phyloP scores from a whole-genome alignment of 2,797 vertebrate species.

The Falco peregrinus region DNA sequence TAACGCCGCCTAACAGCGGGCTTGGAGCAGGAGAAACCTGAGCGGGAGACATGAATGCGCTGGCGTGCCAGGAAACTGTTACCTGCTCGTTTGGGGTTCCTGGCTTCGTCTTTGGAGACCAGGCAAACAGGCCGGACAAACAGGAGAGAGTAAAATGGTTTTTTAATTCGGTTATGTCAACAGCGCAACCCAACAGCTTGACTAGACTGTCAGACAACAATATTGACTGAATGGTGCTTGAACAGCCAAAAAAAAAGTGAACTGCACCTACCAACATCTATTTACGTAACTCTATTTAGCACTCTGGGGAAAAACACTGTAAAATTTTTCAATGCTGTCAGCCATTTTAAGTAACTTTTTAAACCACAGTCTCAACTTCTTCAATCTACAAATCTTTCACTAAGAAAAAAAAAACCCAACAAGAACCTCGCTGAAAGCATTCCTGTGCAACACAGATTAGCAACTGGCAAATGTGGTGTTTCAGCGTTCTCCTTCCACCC shows the following conservation, averaged over 20 bases:
- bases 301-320: neutral
- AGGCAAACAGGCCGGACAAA: neutral
- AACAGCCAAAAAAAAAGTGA: neutral
- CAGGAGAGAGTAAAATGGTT: neutral
- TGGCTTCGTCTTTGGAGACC: neutral
- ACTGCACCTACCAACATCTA: too few species aligned
- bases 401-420: neutral
- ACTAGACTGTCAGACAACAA: neutral
- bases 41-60: fast-evolving
- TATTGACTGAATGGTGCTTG: fast-evolving
- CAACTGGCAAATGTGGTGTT: neutral
- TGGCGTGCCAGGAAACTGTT: fast-evolving
- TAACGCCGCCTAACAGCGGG: fast-evolving
- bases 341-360: neutral
- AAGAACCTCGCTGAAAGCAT: neutral
- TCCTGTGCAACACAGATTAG: fast-evolving
- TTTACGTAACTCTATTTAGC: neutral
- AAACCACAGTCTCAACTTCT: neutral
- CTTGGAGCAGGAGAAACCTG: neutral
- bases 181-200: neutral
- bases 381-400: neutral
- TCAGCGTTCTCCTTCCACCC: neutral
- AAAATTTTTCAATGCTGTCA: neutral
- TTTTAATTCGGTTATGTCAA: conserved; percentile 8
- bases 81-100: neutral